Conservation (phyloP, 1,140 invertebrate species). For the Drosophila sturtevanti region DNA sequence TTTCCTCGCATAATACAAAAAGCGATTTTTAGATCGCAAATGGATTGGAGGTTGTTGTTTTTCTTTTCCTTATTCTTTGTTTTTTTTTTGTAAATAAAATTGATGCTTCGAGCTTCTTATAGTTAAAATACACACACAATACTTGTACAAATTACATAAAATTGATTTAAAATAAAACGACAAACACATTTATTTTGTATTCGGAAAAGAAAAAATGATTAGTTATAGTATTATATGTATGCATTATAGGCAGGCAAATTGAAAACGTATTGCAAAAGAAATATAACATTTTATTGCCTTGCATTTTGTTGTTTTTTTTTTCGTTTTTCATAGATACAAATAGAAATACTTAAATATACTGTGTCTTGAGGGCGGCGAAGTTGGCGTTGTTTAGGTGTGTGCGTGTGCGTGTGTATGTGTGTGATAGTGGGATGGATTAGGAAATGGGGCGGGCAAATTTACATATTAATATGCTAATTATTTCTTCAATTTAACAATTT, state of each 20-base stretch:
- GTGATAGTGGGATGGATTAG: slow-evolving; percentile 14
- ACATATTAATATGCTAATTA: slow-evolving; percentile 69
- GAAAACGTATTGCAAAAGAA: slow-evolving; percentile 16
- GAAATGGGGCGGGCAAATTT: slow-evolving; percentile 43
- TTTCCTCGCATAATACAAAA: slow-evolving; percentile 72
- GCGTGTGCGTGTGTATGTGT: slow-evolving; percentile 1
- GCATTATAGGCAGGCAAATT: slow-evolving; percentile 4
- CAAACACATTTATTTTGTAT: slow-evolving; percentile 65
- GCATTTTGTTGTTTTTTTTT: not conserved
- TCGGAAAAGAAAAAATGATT: slow-evolving; percentile 43
- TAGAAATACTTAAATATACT: slow-evolving; percentile 76
- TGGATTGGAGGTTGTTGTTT: slow-evolving; percentile 43
- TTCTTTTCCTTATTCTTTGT: not conserved
- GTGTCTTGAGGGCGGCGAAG: slow-evolving; percentile 63
- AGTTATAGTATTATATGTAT: slow-evolving; percentile 2
- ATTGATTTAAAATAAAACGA: slow-evolving; percentile 3
- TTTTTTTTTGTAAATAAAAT: slow-evolving; percentile 48
- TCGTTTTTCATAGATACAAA: slow-evolving; percentile 40
- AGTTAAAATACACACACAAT: slow-evolving; percentile 66
- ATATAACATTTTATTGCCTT: slow-evolving; percentile 32
- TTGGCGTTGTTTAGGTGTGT: slow-evolving; percentile 39
- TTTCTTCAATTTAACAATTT: slow-evolving; percentile 47
- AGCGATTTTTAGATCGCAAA: slow-evolving; percentile 42
- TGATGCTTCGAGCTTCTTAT: slow-evolving; percentile 71
- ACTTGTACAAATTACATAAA: slow-evolving; percentile 1